phyloP scores from a whole-genome alignment of 2,113 vertebrate species.

The Puffinus mauretanicus region DNA sequence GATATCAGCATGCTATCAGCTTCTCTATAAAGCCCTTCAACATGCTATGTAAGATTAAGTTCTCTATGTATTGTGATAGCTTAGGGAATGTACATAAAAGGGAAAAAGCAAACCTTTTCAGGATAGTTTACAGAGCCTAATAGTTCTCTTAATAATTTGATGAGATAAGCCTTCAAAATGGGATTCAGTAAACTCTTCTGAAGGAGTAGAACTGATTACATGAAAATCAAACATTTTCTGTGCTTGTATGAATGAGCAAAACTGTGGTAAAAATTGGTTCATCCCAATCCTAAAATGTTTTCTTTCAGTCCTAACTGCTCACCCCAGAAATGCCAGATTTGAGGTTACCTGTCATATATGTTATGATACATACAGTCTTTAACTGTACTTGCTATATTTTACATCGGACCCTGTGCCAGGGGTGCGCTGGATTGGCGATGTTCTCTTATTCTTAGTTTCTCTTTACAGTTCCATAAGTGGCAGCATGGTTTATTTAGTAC shows the following conservation, averaged over 20 bases:
- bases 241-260: background rate
- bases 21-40: background rate
- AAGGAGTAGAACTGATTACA: background rate
- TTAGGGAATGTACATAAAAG: background rate
- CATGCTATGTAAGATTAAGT: background rate
- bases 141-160: background rate
- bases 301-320: background rate
- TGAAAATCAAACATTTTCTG: background rate
- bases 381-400: background rate
- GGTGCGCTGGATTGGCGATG: fast-evolving
- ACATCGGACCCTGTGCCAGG: background rate
- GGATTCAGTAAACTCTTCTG: background rate
- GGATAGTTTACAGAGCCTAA: background rate
- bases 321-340: background rate
- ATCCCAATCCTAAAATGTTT: background rate
- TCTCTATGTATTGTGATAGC: background rate
- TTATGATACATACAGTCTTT: background rate
- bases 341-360: background rate
- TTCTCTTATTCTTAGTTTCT: background rate
- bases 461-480: background rate
- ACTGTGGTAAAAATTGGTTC: background rate
- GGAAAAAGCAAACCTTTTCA: background rate
- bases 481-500: background rate
- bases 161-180: background rate
- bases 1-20: background rate